phyloP scores from a whole-genome alignment of 1,140 invertebrate species.

The Ceratosolen solmsi region DNA sequence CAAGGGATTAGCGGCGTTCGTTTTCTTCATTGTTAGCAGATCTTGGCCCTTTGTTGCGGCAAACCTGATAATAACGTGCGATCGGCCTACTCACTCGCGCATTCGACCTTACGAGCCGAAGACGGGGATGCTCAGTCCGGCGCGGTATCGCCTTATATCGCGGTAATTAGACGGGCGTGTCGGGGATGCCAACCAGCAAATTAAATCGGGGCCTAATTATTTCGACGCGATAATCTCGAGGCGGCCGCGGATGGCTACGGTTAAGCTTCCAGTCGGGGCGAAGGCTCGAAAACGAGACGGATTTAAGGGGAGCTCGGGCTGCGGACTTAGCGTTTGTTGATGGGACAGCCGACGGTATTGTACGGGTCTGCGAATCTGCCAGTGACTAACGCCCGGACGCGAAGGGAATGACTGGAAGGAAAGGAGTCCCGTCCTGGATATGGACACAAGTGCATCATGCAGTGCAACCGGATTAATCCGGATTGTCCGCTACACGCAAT shows the following conservation, averaged over 20 bases:
- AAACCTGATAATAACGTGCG: neutral
- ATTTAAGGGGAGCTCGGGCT: neutral
- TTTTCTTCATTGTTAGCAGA: too few relatives aligned
- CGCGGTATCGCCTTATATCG: too few relatives aligned
- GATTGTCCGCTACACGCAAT: neutral
- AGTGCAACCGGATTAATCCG: neutral
- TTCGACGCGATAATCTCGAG: neutral
- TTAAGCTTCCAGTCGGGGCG: neutral
- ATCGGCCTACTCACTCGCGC: neutral
- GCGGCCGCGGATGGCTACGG: too few relatives aligned
- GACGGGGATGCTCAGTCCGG: too few relatives aligned
- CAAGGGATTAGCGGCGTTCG: neutral
- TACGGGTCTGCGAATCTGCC: neutral
- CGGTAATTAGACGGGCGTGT: too few relatives aligned
- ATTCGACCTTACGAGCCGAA: too few relatives aligned
- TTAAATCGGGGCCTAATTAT: neutral
- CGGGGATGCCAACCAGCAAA: neutral
- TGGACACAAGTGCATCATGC: neutral
- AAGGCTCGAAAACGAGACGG: neutral
- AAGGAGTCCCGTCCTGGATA: neutral
- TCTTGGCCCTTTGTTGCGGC: neutral
- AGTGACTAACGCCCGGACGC: neutral
- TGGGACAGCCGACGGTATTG: neutral
- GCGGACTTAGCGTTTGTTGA: neutral
- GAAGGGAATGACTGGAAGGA: neutral